Conservation (phyloP, 2,113 vertebrate genomes). For the Plectropomus leopardus region DNA sequence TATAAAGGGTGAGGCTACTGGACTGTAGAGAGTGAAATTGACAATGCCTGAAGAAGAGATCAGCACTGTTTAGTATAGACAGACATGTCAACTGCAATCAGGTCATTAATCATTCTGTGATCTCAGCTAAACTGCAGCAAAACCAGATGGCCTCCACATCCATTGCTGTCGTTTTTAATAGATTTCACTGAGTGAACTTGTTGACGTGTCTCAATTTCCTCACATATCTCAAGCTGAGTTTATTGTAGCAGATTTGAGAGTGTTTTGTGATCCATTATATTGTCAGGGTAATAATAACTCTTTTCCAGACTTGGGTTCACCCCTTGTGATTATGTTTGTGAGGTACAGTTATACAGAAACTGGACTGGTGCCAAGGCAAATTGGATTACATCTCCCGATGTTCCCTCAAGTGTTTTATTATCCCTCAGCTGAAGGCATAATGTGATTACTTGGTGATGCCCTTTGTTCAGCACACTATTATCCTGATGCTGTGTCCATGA, state of each 20-base stretch:
- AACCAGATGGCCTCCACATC: not conserved
- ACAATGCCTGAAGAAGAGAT: not conserved
- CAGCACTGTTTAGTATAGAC: not conserved
- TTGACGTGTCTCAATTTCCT: constrained; percentile 21
- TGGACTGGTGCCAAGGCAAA: constrained; percentile 77
- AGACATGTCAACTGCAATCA: not conserved
- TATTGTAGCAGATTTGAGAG: constrained; percentile 23
- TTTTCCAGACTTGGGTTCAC: constrained; percentile 53
- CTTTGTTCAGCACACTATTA: constrained; percentile 76
- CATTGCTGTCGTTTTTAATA: not conserved
- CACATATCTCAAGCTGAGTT: not conserved
- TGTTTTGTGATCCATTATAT: constrained; percentile 40
- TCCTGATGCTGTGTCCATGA: constrained; percentile 66
- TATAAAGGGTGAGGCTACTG: not conserved
- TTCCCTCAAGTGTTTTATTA: constrained; percentile 80
- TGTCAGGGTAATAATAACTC: constrained; percentile 33
- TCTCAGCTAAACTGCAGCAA: constrained; percentile 11
- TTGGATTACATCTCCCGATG: constrained; percentile 80
- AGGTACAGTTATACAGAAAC: constrained; percentile 49
- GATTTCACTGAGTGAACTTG: not conserved
- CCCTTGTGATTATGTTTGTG: constrained; percentile 65
- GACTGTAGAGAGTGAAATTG: not conserved
- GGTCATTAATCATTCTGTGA: not conserved
- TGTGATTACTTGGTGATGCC: constrained; percentile 82
- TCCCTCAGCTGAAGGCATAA: constrained; percentile 78